Percentiles rank a stretch among this genome's conserved stretches.
These are phyloP conservation scores for Lamprologus sp. DNA, from an alignment of 2,113 vertebrate species.

Conservation along the genomic window DNA sequence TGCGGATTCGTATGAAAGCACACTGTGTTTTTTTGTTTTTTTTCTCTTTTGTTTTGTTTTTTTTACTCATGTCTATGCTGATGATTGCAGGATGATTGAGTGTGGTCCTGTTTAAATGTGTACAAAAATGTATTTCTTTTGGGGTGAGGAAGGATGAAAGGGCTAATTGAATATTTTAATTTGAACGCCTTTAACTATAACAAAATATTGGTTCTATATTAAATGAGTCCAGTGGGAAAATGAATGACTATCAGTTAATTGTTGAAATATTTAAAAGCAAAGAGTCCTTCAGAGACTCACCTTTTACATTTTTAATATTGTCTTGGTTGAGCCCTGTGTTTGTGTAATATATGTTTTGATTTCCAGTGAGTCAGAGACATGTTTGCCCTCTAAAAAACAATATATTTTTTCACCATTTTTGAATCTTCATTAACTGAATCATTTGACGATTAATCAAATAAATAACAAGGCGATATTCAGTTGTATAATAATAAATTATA, in stretches of 20 bases:
- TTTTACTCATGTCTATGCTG: neutral
- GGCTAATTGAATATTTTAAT: neutral
- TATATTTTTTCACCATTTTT: neutral
- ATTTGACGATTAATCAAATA: neutral
- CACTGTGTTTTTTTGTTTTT: neutral
- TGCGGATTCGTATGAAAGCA: neutral
- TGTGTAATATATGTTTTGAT: neutral
- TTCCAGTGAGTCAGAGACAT: neutral
- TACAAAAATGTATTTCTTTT: neutral
- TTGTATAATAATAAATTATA: neutral
- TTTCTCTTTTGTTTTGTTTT: neutral
- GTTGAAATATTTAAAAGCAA: neutral
- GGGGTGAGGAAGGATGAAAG: neutral
- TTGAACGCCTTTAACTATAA: neutral
- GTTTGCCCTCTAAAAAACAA: neutral
- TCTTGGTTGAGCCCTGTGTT: neutral
- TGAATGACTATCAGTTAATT: neutral
- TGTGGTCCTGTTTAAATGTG: neutral
- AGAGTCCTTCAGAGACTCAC: neutral
- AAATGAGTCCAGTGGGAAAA: neutral
- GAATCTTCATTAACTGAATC: neutral
- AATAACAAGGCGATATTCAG: fast-evolving
- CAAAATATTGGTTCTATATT: neutral
- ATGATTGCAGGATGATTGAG: neutral
- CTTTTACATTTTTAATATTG: neutral